Evolutionary conservation across 2,888 invertebrate species (phyloP).

Genomic region (Trimorus sp.): DNA sequence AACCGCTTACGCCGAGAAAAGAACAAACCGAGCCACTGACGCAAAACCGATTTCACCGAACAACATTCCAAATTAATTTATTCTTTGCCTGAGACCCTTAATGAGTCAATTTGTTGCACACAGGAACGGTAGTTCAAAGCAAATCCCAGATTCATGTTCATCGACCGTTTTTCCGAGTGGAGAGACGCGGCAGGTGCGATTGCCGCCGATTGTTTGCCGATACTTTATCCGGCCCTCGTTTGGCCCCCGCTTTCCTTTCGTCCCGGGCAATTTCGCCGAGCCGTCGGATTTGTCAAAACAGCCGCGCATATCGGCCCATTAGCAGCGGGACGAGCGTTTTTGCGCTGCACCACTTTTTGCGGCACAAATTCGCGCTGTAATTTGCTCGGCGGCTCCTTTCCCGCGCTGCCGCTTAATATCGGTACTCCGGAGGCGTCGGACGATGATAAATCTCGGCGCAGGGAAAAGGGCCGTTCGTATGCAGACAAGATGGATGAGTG

Average conservation of each 20-base stretch:
- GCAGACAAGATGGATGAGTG: slow-evolving; percentile 79
- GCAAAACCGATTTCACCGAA: no score
- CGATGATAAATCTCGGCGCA: slow-evolving; percentile 77
- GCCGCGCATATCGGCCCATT: slow-evolving; percentile 31
- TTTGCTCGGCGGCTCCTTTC: slow-evolving; percentile 14
- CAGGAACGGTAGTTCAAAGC: slow-evolving; percentile 30
- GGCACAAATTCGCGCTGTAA: slow-evolving; percentile 44
- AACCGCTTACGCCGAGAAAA: neutral
- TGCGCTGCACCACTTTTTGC: slow-evolving; percentile 2
- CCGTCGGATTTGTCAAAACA: slow-evolving; percentile 58
- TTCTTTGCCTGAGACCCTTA: neutral
- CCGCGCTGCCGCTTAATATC: slow-evolving; percentile 63
- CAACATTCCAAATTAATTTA: no score
- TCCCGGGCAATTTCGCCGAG: slow-evolving; percentile 75
- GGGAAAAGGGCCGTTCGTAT: slow-evolving; percentile 77
- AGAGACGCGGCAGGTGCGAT: slow-evolving; percentile 49
- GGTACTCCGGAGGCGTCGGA: slow-evolving; percentile 68
- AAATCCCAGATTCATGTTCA: slow-evolving; percentile 7
- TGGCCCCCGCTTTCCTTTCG: slow-evolving; percentile 48
- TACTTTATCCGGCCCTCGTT: slow-evolving; percentile 47
- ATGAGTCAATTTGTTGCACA: neutral
- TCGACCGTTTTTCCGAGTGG: slow-evolving; percentile 36
- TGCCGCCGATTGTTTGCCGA: slow-evolving; percentile 39
- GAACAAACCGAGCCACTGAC: neutral
- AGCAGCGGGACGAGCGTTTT: neutral